Evolutionary conservation across 2,113 vertebrate genomes (phyloP), one percentile per base, ranked within the genome.

Genomic region (Mohoua ochrocephala): DNA sequence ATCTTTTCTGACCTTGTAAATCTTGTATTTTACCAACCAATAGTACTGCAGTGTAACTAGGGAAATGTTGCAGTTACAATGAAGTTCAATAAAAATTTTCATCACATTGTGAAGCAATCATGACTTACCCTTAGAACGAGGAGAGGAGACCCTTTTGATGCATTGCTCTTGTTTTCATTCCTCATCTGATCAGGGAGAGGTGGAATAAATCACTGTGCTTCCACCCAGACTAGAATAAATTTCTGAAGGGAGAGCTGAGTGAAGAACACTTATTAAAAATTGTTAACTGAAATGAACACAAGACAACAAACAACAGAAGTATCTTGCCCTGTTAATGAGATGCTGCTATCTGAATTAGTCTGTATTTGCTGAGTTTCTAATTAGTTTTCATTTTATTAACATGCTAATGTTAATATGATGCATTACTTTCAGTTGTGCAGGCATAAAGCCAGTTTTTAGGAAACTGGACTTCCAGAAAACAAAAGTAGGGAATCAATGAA

Each of bases 401-500:
- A 95, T 85, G 70, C 64, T 96, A 95, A 75, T 95, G 94, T 89
- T 96, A 94, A 96, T 95, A 94, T 59, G 84, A 93, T 97, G 91
- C 67, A 96, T 95, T 95, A 57, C 54, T 92, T 97, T 96, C 84
- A 94, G 80, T 93, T 13, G 11, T 92, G 54, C 54, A 96, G 89
- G 88, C 86, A 93, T 81, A 94, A 96, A 95, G 61, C 63, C 70
- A 95, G 84, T 87, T 96, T 81, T 97, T 84, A 91, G 81, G 68
- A 80, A 95, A 86, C 87, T 96, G 96, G 96, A 97, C 95, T 97
- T 94, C 91, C 56, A 74, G 78, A 96, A 88, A 97, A 95, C 91
- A 95, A 94, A 98, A 94, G 41, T 87, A 92, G 35, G 42, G 74
- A 95, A 63, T 80, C 91, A 97, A 95, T 97, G 96, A 97, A 96